Percentiles rank a stretch among this genome's conserved stretches.
Evolutionary conservation across 2,888 invertebrate species (phyloP).

Genomic region (Conistra vaccinii): DNA sequence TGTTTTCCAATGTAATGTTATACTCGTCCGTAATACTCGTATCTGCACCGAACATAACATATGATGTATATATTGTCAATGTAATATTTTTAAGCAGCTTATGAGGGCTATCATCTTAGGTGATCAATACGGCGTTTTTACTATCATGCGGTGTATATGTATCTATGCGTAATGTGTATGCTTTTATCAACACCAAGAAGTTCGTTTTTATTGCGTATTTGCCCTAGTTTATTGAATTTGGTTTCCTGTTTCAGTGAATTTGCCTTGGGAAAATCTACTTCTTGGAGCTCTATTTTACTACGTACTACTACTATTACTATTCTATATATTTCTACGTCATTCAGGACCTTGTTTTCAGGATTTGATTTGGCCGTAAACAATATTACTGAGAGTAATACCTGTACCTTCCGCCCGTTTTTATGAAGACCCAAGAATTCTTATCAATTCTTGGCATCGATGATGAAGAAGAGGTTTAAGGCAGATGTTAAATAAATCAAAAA

Average conservation of each 20-base stretch:
- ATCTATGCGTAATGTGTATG: background rate
- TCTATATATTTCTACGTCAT: too few species aligned
- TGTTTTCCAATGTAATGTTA: background rate
- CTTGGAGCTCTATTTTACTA: background rate
- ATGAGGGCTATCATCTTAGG: too few species aligned
- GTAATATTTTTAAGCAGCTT: too few species aligned
- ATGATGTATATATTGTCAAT: too few species aligned
- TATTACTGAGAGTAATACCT: background rate
- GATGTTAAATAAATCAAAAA: background rate
- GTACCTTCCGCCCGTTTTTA: too few species aligned
- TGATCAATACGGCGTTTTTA: too few species aligned
- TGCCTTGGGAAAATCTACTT: background rate
- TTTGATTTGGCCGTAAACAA: background rate
- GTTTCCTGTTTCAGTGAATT: background rate
- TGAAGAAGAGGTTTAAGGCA: background rate
- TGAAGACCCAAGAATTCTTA: background rate
- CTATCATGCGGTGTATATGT: fast-evolving
- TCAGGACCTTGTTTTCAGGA: background rate
- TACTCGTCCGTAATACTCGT: conserved; percentile 82
- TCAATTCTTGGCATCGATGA: background rate
- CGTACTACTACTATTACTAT: too few species aligned
- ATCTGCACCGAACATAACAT: conserved; percentile 60
- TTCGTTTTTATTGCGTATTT: background rate
- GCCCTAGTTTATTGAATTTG: background rate
- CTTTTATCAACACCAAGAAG: background rate